These are phyloP conservation scores for Synanthedon myopaeformis DNA, from an alignment of 2,888 invertebrate species.

Conservation along the genomic window DNA sequence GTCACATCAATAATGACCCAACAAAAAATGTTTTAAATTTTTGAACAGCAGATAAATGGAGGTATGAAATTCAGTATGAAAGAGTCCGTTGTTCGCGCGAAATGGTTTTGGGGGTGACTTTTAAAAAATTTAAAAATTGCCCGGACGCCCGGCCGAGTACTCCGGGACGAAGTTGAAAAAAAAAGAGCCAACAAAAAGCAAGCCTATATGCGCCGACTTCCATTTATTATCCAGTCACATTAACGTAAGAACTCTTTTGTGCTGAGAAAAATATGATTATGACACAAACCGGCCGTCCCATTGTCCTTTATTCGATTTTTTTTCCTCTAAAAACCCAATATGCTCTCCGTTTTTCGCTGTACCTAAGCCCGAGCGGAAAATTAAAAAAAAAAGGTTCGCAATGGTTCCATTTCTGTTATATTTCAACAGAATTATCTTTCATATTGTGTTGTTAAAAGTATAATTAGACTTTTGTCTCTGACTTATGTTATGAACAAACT, in stretches of 20 bases:
- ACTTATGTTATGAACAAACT: too few species aligned
- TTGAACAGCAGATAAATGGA: too few species aligned
- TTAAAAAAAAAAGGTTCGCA: constrained; percentile 26
- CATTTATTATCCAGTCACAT: constrained; percentile 59
- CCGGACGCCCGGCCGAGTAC: not conserved
- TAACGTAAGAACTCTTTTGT: constrained; percentile 63
- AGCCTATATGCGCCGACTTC: constrained; percentile 44
- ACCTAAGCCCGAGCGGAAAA: constrained; percentile 22
- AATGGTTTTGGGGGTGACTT: not conserved
- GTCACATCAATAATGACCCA: too few species aligned
- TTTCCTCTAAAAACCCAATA: constrained; percentile 40
- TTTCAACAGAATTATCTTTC: not conserved
- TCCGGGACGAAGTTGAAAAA: constrained; percentile 11
- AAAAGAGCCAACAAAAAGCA: constrained; percentile 25
- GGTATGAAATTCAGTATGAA: not conserved
- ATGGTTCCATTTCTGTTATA: constrained; percentile 4
- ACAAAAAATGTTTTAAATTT: too few species aligned
- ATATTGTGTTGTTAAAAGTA: too few species aligned
- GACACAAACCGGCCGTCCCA: constrained; percentile 48
- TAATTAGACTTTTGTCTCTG: too few species aligned
- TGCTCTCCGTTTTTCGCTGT: constrained; percentile 30
- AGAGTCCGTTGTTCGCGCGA: not conserved
- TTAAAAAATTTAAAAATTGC: not conserved
- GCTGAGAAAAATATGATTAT: constrained; percentile 63
- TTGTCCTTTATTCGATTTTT: constrained; percentile 62